Evolutionary conservation across 1,140 invertebrate genomes (phyloP).

Genomic region (Magallana gigas): DNA sequence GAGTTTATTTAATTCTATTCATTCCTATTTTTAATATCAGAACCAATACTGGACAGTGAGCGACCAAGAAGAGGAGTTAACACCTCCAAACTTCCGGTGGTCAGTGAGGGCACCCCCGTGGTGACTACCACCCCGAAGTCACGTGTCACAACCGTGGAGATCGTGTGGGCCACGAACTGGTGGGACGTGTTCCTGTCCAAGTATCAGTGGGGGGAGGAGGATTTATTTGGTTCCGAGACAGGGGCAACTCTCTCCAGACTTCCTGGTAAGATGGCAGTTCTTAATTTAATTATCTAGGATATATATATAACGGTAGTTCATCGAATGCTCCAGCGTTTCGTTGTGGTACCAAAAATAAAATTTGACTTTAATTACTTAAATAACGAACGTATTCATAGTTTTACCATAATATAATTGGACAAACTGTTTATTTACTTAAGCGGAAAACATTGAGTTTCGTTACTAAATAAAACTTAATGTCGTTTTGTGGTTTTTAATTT

Average conservation of each 20-base stretch:
- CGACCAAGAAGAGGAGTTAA: not conserved
- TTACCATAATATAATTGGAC: no score
- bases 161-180: conserved; percentile 2
- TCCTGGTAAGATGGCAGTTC: not conserved
- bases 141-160: not conserved
- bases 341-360: no score
- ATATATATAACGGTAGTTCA: no score
- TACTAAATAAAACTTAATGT: no score
- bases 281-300: no score
- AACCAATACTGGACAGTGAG: not conserved
- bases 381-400: no score
- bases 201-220: not conserved
- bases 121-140: not conserved
- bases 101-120: not conserved
- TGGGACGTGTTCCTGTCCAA: conserved; percentile 11
- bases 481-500: no score
- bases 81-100: not conserved
- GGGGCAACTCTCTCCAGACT: conserved; percentile 7
- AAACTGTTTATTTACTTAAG: no score
- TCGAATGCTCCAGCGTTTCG: no score
- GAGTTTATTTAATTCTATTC: no score
- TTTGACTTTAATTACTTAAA: no score
- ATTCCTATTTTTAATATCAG: not conserved
- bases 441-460: no score
- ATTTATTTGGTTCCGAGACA: not conserved